Conservation (phyloP, 2,113 vertebrate species). For the Hippocampus comes region DNA sequence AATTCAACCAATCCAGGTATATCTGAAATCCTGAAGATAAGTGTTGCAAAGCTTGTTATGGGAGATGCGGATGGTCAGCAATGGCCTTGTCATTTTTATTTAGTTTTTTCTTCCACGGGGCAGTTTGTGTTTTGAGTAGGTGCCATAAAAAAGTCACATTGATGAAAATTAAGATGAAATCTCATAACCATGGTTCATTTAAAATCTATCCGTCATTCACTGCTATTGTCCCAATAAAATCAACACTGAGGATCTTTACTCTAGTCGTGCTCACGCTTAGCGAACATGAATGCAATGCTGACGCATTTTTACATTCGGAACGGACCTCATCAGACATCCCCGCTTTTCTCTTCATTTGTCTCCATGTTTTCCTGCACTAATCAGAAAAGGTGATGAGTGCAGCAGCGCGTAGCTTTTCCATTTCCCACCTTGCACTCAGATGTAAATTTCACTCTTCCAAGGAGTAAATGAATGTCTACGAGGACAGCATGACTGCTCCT, state of each 20-base stretch:
- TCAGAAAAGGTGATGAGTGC: conserved; percentile 62
- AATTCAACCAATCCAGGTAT: no score
- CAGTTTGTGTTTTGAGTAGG: no score
- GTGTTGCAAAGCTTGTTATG: no score
- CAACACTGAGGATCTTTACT: conserved; percentile 3
- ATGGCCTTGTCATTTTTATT: no score
- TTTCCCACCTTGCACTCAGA: conserved; percentile 32
- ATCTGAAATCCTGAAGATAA: no score
- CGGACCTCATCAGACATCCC: conserved; percentile 28
- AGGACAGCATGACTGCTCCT: conserved; percentile 53
- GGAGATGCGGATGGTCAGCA: no score
- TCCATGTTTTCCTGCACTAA: conserved; percentile 53
- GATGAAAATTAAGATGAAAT: background rate
- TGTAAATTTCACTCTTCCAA: conserved; percentile 47
- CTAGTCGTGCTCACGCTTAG: background rate
- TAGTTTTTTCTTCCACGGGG: no score
- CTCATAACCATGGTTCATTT: background rate
- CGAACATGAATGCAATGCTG: background rate
- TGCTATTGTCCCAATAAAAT: background rate
- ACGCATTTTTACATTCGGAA: conserved; percentile 17
- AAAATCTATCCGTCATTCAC: background rate
- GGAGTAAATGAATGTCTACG: conserved; percentile 51
- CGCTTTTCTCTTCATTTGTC: conserved; percentile 29
- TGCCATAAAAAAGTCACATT: background rate
- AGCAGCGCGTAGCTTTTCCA: conserved; percentile 33